A percentile compares a stretch with the other conserved stretches of the same genome.
Conservation (phyloP, 2,113 vertebrate genomes). For the Recurvirostra avosetta region DNA sequence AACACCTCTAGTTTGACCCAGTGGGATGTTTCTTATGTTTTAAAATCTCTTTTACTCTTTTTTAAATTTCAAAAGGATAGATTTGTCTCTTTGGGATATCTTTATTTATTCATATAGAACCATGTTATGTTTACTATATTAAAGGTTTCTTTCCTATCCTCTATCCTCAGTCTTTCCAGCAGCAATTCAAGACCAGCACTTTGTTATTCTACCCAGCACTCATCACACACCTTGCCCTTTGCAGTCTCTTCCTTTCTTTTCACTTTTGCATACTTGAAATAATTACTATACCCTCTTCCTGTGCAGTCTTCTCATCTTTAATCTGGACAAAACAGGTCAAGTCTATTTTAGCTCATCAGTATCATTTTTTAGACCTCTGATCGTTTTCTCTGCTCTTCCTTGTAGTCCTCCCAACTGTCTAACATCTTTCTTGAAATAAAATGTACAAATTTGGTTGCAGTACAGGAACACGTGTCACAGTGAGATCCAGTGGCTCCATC, state of each 20-base stretch:
- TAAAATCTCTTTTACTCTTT: not conserved
- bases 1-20: not conserved
- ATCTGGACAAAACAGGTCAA: not conserved
- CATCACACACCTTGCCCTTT: not conserved
- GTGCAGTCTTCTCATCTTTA: not conserved
- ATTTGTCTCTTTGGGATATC: not conserved
- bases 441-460: not conserved
- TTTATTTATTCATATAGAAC: not conserved
- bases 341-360: not conserved
- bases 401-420: not conserved
- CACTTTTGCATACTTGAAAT: not conserved
- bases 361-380: not conserved
- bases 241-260: not conserved
- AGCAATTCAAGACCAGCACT: not conserved
- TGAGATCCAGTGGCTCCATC: not conserved
- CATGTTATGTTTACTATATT: not conserved
- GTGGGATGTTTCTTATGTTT: not conserved
- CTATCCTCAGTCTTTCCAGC: not conserved
- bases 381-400: not conserved
- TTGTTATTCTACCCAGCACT: not conserved
- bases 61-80: not conserved
- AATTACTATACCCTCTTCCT: not conserved
- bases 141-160: not conserved
- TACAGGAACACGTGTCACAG: accelerated
- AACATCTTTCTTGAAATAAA: not conserved